Base-by-base conservation (phyloP, 2,797 vertebrate genomes). In the Thalassophryne amazonica region DNA sequence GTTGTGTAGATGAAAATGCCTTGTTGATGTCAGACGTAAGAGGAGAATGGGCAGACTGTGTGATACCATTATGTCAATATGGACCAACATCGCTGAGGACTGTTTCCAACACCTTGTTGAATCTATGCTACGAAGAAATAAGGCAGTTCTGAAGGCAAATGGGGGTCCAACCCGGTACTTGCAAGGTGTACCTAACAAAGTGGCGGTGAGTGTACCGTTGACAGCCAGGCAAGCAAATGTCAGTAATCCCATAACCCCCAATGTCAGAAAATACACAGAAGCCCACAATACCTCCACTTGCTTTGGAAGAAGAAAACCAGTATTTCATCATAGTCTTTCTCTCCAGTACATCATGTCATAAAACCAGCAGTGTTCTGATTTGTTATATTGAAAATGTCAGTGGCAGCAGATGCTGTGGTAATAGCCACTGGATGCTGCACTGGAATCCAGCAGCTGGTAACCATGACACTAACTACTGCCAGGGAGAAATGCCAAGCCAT, bases 351-450 rank as follows among this genome's bases (percentile, higher is more conserved):
- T 33, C 22, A 25, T 57, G 63, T 49, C 62, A 70, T 65, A 63
- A 79, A 65, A 79, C 52, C 75, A 73, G 63, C 73, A 69, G 60
- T 49, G 60, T 59, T 60, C 67, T 65, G 69, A 81, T 85, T 79
- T 74, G 66, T 69, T 73, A 50, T 76, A 81, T 70, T 74, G 78
- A 76, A 68, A 54, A 68, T 79, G 82, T 83, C 76, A 79, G 78
- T 61, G 17, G 76, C 69, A 87, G 75, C 89, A 91, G 87, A 88
- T 90, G 89, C 73, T 84, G 78, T 42, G 50, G 67, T 84, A 88
- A 84, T 85, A 68, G 71, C 76, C 81, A 76, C 55, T 87, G 83
- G 80, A 87, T 78, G 75, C 75, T 75, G 70, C 64, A 47, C 71
- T 73, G 82, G 78, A 87, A 75, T 81, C 60, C 25, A 83, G 80